These are phyloP conservation scores for Sander lucioperca DNA, from an alignment of 2,113 vertebrate genomes.

Conservation along the genomic window DNA sequence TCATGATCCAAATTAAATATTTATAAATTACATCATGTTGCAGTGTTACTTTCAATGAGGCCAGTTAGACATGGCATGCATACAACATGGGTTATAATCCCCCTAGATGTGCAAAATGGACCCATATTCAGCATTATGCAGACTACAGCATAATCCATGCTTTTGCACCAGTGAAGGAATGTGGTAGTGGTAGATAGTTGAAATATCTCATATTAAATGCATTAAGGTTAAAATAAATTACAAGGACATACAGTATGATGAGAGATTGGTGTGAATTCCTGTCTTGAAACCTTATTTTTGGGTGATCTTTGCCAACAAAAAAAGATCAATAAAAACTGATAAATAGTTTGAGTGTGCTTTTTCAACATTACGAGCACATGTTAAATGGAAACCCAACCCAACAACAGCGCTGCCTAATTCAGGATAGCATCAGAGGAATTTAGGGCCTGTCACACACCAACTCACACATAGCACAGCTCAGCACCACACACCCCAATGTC, in stretches of 20 bases:
- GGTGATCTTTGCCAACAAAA: background rate
- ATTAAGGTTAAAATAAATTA: background rate
- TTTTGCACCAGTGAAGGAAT: background rate
- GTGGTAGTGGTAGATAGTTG: background rate
- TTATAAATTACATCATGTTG: background rate
- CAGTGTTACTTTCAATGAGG: background rate
- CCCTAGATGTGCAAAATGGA: background rate
- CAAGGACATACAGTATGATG: background rate
- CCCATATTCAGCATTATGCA: background rate
- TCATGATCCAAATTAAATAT: background rate
- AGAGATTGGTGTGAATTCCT: background rate
- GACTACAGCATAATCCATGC: background rate
- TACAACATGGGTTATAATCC: background rate
- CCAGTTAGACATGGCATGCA: background rate
- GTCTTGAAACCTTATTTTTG: background rate
- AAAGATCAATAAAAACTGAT: background rate
- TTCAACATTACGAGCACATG: background rate
- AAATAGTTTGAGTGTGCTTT: background rate
- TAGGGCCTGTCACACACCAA: conserved; percentile 22
- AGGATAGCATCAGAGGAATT: conserved; percentile 48
- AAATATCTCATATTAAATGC: background rate
- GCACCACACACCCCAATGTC: background rate
- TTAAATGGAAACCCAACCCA: conserved; percentile 26
- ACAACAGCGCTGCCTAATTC: conserved; percentile 29
- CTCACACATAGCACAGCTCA: background rate